A percentile compares a stretch with the other conserved stretches of the same genome.
Evolutionary conservation across 1,140 invertebrate genomes (phyloP).

Genomic region (Anoplophora glabripennis): DNA sequence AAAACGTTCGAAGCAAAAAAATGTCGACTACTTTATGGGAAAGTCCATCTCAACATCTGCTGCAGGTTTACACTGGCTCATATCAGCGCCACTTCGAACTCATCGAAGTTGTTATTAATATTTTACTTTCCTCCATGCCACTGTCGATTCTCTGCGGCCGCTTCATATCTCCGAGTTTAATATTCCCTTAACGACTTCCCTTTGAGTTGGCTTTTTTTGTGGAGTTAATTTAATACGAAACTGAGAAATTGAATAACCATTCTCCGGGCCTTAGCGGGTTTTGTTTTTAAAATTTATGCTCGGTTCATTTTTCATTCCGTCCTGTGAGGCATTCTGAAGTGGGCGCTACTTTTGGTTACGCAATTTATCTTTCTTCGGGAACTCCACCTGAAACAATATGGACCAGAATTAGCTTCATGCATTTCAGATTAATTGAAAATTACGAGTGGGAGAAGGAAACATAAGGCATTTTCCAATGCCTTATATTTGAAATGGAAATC

Average conservation of each 20-base stretch:
- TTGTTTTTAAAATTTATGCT: slow-evolving; percentile 21
- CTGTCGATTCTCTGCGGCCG: too few relatives aligned
- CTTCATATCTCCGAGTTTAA: too few relatives aligned
- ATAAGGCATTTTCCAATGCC: too few relatives aligned
- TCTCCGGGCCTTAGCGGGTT: slow-evolving; percentile 14
- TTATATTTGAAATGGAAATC: too few relatives aligned
- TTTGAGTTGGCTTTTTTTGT: slow-evolving; percentile 7
- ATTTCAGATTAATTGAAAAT: too few relatives aligned
- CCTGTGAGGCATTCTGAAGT: not conserved
- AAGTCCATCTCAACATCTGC: slow-evolving; percentile 18
- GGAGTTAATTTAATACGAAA: slow-evolving; percentile 8
- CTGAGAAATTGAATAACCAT: slow-evolving; percentile 27
- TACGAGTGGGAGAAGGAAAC: too few relatives aligned
- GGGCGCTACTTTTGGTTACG: slow-evolving; percentile 5
- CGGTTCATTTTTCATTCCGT: slow-evolving; percentile 21
- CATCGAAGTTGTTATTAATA: not conserved
- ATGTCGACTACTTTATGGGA: slow-evolving; percentile 14
- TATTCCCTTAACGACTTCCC: not conserved
- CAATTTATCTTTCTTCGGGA: slow-evolving; percentile 14
- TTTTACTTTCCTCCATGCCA: too few relatives aligned
- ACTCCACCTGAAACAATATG: slow-evolving; percentile 26
- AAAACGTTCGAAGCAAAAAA: slow-evolving; percentile 12
- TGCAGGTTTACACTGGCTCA: too few relatives aligned
- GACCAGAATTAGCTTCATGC: slow-evolving; percentile 3
- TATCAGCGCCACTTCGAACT: not conserved